Percentiles rank a stretch among this genome's conserved stretches.
phyloP scores from a whole-genome alignment of 2,797 vertebrate species.

The Myotis pilosus region DNA sequence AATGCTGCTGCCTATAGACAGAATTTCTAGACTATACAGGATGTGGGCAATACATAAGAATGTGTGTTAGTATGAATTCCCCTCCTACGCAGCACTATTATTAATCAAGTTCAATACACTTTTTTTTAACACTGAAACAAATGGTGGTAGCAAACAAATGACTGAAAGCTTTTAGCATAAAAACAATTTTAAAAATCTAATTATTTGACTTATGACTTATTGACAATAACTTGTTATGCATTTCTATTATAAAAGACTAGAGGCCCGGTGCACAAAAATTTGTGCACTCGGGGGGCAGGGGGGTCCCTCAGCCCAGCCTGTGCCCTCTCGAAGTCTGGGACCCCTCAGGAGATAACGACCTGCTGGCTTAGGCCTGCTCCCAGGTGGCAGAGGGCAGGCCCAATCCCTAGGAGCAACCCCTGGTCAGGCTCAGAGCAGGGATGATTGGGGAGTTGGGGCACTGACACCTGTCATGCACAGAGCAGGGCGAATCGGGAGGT shows the following conservation, averaged over 20 bases:
- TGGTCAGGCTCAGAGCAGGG: too few relatives aligned
- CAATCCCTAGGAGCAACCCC: too few relatives aligned
- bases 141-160: background rate
- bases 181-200: background rate
- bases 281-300: too few relatives aligned
- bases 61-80: background rate
- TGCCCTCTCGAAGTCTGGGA: too few relatives aligned
- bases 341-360: too few relatives aligned
- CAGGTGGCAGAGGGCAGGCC: too few relatives aligned
- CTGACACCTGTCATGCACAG: too few relatives aligned
- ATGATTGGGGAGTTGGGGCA: too few relatives aligned
- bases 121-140: background rate
- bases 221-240: background rate
- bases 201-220: background rate
- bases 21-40: background rate
- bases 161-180: background rate
- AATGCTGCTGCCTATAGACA: background rate
- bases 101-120: background rate
- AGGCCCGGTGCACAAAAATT: too few relatives aligned
- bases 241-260: constrained; percentile 17
- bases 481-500: too few relatives aligned
- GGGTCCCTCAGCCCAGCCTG: too few relatives aligned
- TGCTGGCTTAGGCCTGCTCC: too few relatives aligned
- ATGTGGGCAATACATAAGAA: background rate
- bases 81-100: background rate